These are phyloP conservation scores for Drosophila nigricruria DNA, from an alignment of 2,888 invertebrate species.

Conservation along the genomic window DNA sequence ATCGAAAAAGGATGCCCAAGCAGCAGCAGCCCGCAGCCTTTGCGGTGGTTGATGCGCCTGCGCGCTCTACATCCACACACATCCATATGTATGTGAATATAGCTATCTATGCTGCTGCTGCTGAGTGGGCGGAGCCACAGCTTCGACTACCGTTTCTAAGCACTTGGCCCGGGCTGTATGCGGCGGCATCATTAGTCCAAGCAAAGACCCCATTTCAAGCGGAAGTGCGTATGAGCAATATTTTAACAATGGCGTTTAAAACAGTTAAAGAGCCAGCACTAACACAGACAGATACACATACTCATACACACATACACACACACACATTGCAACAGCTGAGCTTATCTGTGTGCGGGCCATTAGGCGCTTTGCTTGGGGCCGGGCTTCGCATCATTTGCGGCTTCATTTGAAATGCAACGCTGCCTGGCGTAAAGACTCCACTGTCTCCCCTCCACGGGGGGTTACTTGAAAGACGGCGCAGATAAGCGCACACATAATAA, in stretches of 20 bases:
- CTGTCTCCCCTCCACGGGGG: conserved; percentile 4
- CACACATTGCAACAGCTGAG: conserved; percentile 9
- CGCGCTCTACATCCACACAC: conserved; percentile 56
- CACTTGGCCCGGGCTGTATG: conserved; percentile 57
- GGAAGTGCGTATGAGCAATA: conserved; percentile 83
- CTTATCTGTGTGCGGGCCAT: conserved; percentile 61
- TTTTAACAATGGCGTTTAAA: conserved; percentile 84
- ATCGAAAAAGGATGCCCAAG: conserved; percentile 64
- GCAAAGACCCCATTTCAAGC: conserved; percentile 75
- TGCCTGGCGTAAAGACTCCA: conserved; percentile 62
- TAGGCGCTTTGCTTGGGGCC: conserved; percentile 69
- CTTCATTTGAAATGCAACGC: conserved; percentile 42
- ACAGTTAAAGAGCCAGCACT: conserved; percentile 77
- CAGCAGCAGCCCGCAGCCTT: conserved; percentile 26
- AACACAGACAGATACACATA: conserved; percentile 31
- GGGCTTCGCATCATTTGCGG: conserved; percentile 57
- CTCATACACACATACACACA: conserved; percentile 19
- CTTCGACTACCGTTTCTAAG: conserved; percentile 15
- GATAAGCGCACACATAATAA: conserved; percentile 73
- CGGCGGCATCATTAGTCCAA: conserved; percentile 76
- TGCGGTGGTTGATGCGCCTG: conserved; percentile 69
- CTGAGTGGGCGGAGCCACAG: conserved; percentile 65
- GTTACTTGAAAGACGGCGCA: conserved; percentile 16
- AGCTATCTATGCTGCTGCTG: conserved; percentile 59
- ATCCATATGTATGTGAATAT: conserved; percentile 1